Conservation (phyloP, 2,797 vertebrate genomes). For the Sebastes trivittatus region DNA sequence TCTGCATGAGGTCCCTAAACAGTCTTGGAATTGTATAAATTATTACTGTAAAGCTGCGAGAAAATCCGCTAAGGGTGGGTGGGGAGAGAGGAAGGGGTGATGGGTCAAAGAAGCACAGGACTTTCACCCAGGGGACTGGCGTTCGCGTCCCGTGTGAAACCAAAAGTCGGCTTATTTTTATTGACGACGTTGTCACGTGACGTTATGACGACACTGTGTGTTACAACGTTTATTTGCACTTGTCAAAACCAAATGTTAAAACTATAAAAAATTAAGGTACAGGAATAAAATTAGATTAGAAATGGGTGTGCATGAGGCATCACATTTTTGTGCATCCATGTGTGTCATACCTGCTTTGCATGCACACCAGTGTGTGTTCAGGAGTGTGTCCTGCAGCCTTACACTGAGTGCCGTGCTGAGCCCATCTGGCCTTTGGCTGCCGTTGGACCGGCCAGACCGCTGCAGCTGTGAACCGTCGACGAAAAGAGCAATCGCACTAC, state of each 20-base stretch:
- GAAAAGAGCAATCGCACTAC: conserved; percentile 4
- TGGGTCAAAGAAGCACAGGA: no score
- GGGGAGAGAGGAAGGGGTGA: no score
- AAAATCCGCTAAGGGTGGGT: no score
- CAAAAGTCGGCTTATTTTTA: background rate
- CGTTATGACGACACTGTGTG: background rate
- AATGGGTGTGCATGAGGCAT: background rate
- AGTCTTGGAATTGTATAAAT: no score
- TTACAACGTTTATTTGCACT: background rate
- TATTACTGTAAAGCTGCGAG: no score
- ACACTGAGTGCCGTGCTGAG: conserved; percentile 29
- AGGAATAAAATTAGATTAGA: background rate
- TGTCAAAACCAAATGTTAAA: background rate
- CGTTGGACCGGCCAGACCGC: conserved; percentile 15
- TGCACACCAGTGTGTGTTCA: conserved; percentile 37
- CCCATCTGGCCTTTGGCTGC: conserved; percentile 52
- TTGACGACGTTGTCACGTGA: background rate
- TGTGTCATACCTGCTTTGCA: conserved; percentile 37
- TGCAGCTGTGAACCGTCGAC: conserved; percentile 12
- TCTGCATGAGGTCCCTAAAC: no score
- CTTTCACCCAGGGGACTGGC: no score
- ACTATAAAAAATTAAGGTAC: background rate
- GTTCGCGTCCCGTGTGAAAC: background rate
- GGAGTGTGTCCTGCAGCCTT: conserved; percentile 36
- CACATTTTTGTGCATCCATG: conserved; percentile 19